Evolutionary conservation across 53 echinoderm and acorn worm species (phyloP), one percentile per base, ranked within the genome.

Genomic region (Arbacia lixula): DNA sequence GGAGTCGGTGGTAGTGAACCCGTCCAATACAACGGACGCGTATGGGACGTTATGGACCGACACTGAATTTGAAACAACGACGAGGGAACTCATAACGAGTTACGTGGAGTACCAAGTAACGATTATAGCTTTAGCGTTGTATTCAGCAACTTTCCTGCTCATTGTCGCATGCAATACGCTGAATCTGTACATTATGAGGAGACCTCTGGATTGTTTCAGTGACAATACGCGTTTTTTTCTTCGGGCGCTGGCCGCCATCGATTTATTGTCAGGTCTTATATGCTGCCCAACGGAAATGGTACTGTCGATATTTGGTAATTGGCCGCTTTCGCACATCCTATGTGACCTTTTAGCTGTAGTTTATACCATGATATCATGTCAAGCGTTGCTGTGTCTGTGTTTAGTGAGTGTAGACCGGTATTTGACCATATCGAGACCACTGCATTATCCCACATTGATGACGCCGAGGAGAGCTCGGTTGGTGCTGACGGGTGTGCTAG

Each of bases 211-310:
- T 61, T 81, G 82, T 40, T 81, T 81, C 20, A 81, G 82, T 46
- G 82, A 81, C 64, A 81, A 81, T 50, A 81, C 82, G 63, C 63
- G 82, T 46, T 81, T 81, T 28, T 81, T 81, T 11, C 64, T 81
- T 0, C 27, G 82, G 31, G 65, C 82, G 26, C 64, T 81, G 64
- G 82, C 82, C 9, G 82, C 40, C 20, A 43, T 81, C 27, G 82
- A 81, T 29, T 41, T 81, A 9, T 9, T 81, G 28, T 50, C 82
- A 0, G 82, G 82, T 3, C 40, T 81, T 46, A 33, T 81, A 6
- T 81, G 82, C 28, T 81, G 82, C 35, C 82, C 82, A 19, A 81
- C 82, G 21, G 82, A 81, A 33, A 81, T 81, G 82, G 64, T 81
- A 4, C 28, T 81, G 33, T 46, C 82, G 0, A 16, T 63, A 3